phyloP scores from a whole-genome alignment of 1,140 invertebrate species.

The Mylabris phalerata region DNA sequence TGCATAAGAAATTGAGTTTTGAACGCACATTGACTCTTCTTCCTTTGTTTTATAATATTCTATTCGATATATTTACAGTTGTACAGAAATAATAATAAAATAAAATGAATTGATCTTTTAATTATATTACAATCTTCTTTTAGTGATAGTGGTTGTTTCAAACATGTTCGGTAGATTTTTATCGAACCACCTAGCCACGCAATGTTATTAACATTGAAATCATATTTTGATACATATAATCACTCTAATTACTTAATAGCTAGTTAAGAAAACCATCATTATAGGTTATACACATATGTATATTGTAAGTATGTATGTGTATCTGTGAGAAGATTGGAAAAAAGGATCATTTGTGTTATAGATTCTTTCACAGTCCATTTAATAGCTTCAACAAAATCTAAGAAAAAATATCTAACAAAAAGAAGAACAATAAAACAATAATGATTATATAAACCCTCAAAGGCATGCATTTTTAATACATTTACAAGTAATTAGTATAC shows the following conservation, averaged over 20 bases:
- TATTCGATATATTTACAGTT: background rate
- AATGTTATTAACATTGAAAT: slow-evolving; percentile 15
- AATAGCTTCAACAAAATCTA: no score
- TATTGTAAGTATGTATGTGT: no score
- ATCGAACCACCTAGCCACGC: slow-evolving; percentile 12
- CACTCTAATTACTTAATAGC: slow-evolving; percentile 17
- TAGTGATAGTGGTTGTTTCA: background rate
- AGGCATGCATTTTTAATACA: no score
- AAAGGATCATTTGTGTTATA: no score
- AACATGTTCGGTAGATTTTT: background rate
- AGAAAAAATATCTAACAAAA: no score
- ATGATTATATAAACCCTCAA: no score
- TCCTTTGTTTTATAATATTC: background rate
- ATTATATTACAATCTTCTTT: background rate
- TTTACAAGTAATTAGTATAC: no score
- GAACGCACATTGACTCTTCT: slow-evolving; percentile 10
- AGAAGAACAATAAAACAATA: no score
- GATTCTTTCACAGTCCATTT: no score
- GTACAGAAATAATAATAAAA: background rate
- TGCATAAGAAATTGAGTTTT: slow-evolving; percentile 13
- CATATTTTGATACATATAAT: slow-evolving; percentile 16
- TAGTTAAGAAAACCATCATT: slow-evolving; percentile 11
- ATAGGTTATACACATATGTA: background rate
- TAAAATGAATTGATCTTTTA: background rate
- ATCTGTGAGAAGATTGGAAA: no score